phyloP scores from a whole-genome alignment of 1,140 invertebrate species.

The Plectrocnemia conspersa region DNA sequence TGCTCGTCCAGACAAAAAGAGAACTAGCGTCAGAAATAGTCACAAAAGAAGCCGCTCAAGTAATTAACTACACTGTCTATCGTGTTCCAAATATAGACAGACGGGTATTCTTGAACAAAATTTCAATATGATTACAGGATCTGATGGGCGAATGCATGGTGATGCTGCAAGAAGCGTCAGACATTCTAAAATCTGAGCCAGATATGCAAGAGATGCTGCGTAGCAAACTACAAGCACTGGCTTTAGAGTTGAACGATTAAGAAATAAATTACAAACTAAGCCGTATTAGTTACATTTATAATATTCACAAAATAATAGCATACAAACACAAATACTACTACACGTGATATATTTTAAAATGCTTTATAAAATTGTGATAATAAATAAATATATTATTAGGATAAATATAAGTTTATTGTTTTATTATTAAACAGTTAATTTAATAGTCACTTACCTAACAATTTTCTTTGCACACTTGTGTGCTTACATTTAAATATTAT shows the following conservation, averaged over 20 bases:
- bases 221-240: conserved; percentile 45
- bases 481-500: no score
- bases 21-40: conserved; percentile 50
- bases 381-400: no score
- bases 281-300: no score
- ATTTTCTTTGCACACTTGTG: no score
- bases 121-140: conserved; percentile 49
- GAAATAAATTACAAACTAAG: conserved; percentile 7
- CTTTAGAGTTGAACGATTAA: conserved; percentile 42
- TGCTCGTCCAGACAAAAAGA: conserved; percentile 52
- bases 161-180: conserved; percentile 53
- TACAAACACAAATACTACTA: no score
- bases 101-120: background rate
- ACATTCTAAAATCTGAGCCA: conserved; percentile 54
- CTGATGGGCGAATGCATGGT: conserved; percentile 50
- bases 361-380: no score
- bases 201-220: conserved; percentile 53
- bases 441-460: no score
- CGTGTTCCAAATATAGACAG: background rate
- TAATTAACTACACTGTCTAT: conserved; percentile 24
- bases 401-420: no score
- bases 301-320: no score
- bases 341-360: no score
- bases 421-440: no score
- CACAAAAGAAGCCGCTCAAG: conserved; percentile 51